Percentiles rank a stretch among this genome's conserved stretches.
Evolutionary conservation across 1,140 invertebrate genomes (phyloP).

Genomic region (Melitaea cinxia): DNA sequence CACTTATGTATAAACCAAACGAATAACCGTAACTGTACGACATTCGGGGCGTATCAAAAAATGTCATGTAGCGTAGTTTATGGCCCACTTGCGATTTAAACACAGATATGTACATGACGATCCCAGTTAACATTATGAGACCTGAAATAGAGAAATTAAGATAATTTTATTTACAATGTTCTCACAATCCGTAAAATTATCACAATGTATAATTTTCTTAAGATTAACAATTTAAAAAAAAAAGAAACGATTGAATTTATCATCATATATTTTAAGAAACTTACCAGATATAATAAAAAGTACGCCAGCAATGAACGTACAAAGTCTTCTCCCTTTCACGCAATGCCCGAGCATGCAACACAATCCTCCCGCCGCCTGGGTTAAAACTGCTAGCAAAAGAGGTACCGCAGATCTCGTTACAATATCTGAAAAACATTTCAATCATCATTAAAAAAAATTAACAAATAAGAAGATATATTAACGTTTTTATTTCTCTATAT

Average conservation of each 20-base stretch:
- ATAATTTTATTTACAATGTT: background rate
- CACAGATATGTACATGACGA: constrained; percentile 96
- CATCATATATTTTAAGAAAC: constrained; percentile 1
- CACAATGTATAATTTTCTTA: too few relatives aligned
- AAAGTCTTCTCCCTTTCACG: constrained; percentile 83
- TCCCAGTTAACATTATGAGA: constrained; percentile 92
- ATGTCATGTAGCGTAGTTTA: constrained; percentile 90
- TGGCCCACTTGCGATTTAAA: constrained; percentile 94
- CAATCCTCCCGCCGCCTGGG: constrained; percentile 85
- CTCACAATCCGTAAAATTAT: too few relatives aligned
- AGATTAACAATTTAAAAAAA: too few relatives aligned
- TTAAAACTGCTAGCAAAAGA: constrained; percentile 84
- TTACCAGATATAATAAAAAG: constrained; percentile 87
- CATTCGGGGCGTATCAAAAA: constrained; percentile 89
- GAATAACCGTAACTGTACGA: constrained; percentile 93
- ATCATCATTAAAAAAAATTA: background rate
- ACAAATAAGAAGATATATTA: background rate
- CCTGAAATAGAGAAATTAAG: constrained; percentile 82
- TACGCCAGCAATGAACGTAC: constrained; percentile 87
- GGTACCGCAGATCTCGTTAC: constrained; percentile 87
- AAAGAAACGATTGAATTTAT: background rate
- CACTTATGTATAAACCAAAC: constrained; percentile 92
- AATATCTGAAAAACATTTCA: constrained; percentile 83
- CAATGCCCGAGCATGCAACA: constrained; percentile 86
- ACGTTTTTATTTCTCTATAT: too few relatives aligned